Conservation (phyloP, 2,113 vertebrate species). For the Solea senegalensis region DNA sequence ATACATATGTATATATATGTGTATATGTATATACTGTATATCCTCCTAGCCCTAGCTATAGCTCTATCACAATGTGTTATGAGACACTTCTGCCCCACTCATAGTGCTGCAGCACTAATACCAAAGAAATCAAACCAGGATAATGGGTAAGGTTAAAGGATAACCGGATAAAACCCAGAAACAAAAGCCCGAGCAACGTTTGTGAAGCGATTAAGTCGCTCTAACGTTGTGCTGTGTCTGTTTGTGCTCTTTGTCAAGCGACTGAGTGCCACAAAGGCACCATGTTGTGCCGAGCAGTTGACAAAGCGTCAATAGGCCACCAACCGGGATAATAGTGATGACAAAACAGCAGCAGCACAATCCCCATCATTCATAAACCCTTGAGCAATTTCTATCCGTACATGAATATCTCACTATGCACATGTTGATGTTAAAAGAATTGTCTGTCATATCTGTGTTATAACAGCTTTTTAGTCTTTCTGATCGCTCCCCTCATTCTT, state of each 20-base stretch:
- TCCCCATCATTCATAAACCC: slow-evolving; percentile 42
- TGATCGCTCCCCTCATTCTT: neutral
- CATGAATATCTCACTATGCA: slow-evolving; percentile 27
- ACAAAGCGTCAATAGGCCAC: slow-evolving; percentile 59
- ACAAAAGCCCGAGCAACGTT: neutral
- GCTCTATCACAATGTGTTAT: slow-evolving; percentile 20
- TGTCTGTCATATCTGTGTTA: neutral
- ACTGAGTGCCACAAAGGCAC: slow-evolving; percentile 21
- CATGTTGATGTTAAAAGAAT: neutral
- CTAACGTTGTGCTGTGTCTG: neutral
- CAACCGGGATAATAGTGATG: slow-evolving; percentile 62
- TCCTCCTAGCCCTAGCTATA: slow-evolving; percentile 6
- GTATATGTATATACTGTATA: no score
- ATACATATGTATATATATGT: no score
- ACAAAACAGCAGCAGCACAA: slow-evolving; percentile 42
- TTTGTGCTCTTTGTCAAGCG: slow-evolving; percentile 34
- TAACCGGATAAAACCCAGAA: neutral
- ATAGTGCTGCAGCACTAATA: neutral
- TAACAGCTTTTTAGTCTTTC: neutral
- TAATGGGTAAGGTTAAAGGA: neutral
- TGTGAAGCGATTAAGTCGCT: neutral
- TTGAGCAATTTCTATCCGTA: slow-evolving; percentile 45
- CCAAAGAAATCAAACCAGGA: neutral
- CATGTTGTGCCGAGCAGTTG: slow-evolving; percentile 34
- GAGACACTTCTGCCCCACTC: neutral